phyloP scores from a whole-genome alignment of 2,797 vertebrate genomes.

The Artibeus lituratus region DNA sequence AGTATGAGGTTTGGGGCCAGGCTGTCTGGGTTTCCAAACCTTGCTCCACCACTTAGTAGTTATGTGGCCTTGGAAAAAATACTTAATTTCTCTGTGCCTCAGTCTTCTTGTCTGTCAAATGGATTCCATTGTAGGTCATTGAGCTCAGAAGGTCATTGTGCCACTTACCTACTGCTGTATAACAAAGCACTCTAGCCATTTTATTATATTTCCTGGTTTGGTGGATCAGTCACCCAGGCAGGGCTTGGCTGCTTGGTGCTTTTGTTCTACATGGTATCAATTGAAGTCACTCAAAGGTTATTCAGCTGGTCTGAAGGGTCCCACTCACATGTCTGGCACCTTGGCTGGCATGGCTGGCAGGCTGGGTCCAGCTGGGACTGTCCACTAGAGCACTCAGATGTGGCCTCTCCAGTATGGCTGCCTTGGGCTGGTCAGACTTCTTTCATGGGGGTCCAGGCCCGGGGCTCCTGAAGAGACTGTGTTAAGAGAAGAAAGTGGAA shows the following conservation, averaged over 20 bases:
- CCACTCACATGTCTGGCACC: background rate
- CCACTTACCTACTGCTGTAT: background rate
- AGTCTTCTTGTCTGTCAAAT: background rate
- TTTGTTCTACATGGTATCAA: background rate
- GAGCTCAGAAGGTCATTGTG: background rate
- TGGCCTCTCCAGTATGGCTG: background rate
- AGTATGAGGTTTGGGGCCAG: background rate
- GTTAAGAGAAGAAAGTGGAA: background rate
- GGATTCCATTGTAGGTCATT: no score
- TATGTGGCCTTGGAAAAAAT: background rate
- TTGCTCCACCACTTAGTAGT: background rate
- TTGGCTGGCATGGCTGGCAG: background rate
- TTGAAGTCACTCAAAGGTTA: background rate
- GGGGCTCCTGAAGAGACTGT: background rate
- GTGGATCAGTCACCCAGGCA: background rate
- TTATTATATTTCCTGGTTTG: background rate
- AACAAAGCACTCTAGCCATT: no score
- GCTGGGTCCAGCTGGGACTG: background rate
- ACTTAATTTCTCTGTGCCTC: background rate
- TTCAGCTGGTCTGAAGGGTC: background rate
- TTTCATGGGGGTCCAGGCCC: background rate
- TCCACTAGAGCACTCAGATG: fast-evolving
- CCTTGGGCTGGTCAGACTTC: background rate
- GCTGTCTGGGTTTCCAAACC: background rate
- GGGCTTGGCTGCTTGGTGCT: background rate